Conservation (phyloP, 2,888 invertebrate genomes). For the Drosophila robusta region DNA sequence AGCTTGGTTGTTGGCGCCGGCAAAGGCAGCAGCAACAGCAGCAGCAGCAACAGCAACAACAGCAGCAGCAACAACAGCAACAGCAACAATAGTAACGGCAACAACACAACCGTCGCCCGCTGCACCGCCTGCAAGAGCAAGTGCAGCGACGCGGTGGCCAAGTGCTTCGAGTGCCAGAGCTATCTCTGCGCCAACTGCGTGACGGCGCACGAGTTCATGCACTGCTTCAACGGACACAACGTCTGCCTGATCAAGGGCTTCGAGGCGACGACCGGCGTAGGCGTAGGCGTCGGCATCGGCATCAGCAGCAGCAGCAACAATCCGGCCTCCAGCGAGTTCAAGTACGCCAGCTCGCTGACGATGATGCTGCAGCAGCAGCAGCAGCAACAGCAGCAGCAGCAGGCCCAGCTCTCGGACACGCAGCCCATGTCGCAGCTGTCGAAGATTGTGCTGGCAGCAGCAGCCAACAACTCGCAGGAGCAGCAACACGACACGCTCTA, state of each 20-base stretch:
- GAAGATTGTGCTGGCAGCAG: slow-evolving; percentile 79
- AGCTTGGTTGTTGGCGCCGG: slow-evolving; percentile 68
- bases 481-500: slow-evolving; percentile 49
- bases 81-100: slow-evolving; percentile 35
- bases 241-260: slow-evolving; percentile 87
- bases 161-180: slow-evolving; percentile 98
- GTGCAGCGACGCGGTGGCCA: slow-evolving; percentile 96
- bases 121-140: slow-evolving; percentile 99
- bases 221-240: slow-evolving; percentile 98
- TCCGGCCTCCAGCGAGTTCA: slow-evolving; percentile 77
- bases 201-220: slow-evolving; percentile 99
- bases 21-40: slow-evolving; percentile 50
- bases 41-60: slow-evolving; percentile 11
- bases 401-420: slow-evolving; percentile 44
- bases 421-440: slow-evolving; percentile 82
- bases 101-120: slow-evolving; percentile 85
- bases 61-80: slow-evolving; percentile 21
- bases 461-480: slow-evolving; percentile 62
- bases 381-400: slow-evolving; percentile 67
- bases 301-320: slow-evolving; percentile 62
- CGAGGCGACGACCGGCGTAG: slow-evolving; percentile 53
- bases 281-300: slow-evolving; percentile 22
- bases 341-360: slow-evolving; percentile 82
- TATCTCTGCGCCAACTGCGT: slow-evolving; percentile 98
- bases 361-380: slow-evolving; percentile 81